Percentiles rank a stretch among this genome's conserved stretches.
These are phyloP conservation scores for Eupithecia inturbata DNA, from an alignment of 2,888 invertebrate genomes.

Conservation along the genomic window DNA sequence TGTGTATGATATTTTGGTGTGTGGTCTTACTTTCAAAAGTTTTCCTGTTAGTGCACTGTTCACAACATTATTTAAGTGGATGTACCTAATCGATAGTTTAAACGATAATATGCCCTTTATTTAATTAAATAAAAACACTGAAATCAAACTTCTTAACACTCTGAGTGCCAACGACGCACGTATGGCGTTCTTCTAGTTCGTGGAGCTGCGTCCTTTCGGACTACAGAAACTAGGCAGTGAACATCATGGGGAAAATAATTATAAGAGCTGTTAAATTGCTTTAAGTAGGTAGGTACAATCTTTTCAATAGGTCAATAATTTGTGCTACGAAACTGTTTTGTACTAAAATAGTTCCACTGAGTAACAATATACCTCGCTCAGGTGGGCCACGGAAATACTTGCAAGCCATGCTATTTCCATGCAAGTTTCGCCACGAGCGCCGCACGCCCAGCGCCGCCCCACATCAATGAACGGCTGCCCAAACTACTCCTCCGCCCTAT, in stretches of 20 bases:
- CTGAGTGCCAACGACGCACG: too few species aligned
- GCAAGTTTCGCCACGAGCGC: conserved; percentile 51
- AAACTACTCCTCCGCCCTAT: conserved; percentile 67
- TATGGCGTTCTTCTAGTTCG: not conserved
- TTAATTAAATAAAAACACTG: not conserved
- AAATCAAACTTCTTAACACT: not conserved
- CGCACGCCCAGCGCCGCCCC: conserved; percentile 68
- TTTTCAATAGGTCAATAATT: not conserved
- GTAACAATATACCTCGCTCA: conserved; percentile 34
- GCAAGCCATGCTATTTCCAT: conserved; percentile 66
- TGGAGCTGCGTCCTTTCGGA: not conserved
- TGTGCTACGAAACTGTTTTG: not conserved
- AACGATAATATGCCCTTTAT: too few species aligned
- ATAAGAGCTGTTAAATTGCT: too few species aligned
- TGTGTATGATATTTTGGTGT: conserved; percentile 46
- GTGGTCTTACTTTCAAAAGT: conserved; percentile 46
- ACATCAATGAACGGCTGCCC: conserved; percentile 74
- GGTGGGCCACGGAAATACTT: conserved; percentile 58
- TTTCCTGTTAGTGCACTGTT: too few species aligned
- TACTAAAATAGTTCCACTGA: not conserved
- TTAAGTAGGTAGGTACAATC: not conserved
- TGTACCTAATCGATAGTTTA: too few species aligned
- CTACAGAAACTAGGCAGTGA: not conserved
- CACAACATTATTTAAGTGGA: not conserved
- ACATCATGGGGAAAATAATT: not conserved